Evolutionary conservation across 2,797 vertebrate genomes (phyloP), one percentile per base, ranked within the genome.

Genomic region (Cebuella pygmaea): DNA sequence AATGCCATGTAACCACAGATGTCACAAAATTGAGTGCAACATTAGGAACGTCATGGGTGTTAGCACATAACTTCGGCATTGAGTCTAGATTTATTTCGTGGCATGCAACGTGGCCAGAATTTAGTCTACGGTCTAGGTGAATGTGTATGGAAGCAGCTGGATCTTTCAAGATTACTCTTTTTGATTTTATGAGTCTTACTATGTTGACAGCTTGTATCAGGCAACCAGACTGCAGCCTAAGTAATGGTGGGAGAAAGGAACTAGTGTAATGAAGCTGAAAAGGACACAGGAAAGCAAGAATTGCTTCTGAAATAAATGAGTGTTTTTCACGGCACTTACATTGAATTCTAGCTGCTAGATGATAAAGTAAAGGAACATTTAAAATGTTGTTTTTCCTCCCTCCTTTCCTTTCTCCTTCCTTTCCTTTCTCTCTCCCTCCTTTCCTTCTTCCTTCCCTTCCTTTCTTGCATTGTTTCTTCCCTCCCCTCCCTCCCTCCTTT

Each of bases 191-290:
- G 83, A 70, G 39, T 95, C 59, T 93, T 30, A 50, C 30, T 52
- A 20, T 61, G 67, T 82, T 88, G 96, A 85, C 72, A 93, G 81
- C 70, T 94, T n/a, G 5, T 15, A 15, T 92, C 92, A 95, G 93
- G 55, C 61, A 96, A 84, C n/a, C 12, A 92, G 93, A 67, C 57
- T 64, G 8, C 52, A 84, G 52, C 20, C 6, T 85, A 82, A 93
- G 81, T 50, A 92, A 85, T 39, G 64, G n/a, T n/a, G 20, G 30
- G 44, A 67, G 39, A 61, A 74, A 87, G n/a, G 19, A 46, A 17
- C n/a, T 57, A n/a, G 41, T 50, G 57, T 44, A 86, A 26, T 0
- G 4, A 36, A 84, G n/a, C 41, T 44, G 61, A 55, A 87, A 92
- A 88, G 61, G 57, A n/a, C 24, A 5, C 22, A 26, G 75, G 30